These are phyloP conservation scores for Tyria jacobaeae DNA, from an alignment of 2,888 invertebrate species.

Conservation along the genomic window DNA sequence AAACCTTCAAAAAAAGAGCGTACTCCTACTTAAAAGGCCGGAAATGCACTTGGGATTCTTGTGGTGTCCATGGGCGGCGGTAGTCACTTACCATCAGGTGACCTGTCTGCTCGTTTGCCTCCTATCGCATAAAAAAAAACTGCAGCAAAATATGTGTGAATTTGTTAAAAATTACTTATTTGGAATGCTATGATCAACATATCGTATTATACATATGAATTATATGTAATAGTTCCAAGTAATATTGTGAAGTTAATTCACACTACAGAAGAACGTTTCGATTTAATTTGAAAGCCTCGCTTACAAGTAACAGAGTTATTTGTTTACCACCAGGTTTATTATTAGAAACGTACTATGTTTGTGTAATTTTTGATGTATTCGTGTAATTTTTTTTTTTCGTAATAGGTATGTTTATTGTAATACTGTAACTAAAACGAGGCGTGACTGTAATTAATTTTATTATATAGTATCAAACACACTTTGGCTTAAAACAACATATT, in stretches of 20 bases:
- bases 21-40: too few species aligned
- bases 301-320: slow-evolving; percentile 25
- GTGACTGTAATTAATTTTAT: slow-evolving; percentile 1
- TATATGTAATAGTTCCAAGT: neutral
- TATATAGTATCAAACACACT: slow-evolving; percentile 7
- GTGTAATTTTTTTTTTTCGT: slow-evolving; percentile 32
- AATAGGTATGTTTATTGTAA: slow-evolving; percentile 29
- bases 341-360: slow-evolving; percentile 18
- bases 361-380: slow-evolving; percentile 31
- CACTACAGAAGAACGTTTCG: neutral
- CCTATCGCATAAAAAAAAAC: too few species aligned
- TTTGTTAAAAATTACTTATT: too few species aligned
- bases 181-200: too few species aligned
- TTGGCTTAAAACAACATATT: slow-evolving; percentile 14
- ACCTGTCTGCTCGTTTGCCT: too few species aligned
- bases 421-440: slow-evolving; percentile 16
- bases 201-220: too few species aligned
- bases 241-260: neutral
- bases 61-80: too few species aligned
- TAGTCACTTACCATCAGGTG: too few species aligned
- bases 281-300: neutral
- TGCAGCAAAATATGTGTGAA: too few species aligned
- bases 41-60: too few species aligned
- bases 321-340: slow-evolving; percentile 20
- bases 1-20: too few species aligned